Evolutionary conservation across 2,113 vertebrate species (phyloP).

Genomic region (Apeltes quadracus): DNA sequence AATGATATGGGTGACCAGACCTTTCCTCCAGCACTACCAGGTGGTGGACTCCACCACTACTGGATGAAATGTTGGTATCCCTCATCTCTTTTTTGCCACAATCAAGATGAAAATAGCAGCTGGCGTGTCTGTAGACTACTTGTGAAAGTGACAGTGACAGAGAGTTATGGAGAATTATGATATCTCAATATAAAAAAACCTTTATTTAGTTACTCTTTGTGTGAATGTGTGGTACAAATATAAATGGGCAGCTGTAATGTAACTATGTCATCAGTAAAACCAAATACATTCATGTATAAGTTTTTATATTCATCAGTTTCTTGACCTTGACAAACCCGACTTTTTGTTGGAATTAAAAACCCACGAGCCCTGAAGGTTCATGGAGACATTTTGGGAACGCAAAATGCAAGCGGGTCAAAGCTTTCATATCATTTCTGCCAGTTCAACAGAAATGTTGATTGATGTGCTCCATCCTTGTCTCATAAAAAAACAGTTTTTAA

Average conservation of each 20-base stretch:
- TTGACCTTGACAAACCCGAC: conserved; percentile 39
- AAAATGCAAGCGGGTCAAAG: conserved; percentile 25
- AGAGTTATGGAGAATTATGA: no score
- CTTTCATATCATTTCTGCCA: conserved; percentile 52
- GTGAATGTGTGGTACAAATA: conserved; percentile 36
- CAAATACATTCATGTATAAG: conserved; percentile 9
- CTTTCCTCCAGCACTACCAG: not conserved
- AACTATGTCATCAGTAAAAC: conserved; percentile 36
- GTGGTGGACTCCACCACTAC: not conserved
- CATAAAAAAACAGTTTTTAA: conserved; percentile 46
- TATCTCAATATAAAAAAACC: conserved; percentile 37
- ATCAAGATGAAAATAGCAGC: not conserved
- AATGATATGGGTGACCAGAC: not conserved
- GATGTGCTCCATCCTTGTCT: conserved; percentile 52
- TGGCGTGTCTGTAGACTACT: not conserved
- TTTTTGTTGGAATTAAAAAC: conserved; percentile 18
- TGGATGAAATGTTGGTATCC: not conserved
- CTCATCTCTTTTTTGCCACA: not conserved
- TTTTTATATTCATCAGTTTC: conserved; percentile 26
- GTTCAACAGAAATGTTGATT: conserved; percentile 57
- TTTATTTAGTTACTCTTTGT: conserved; percentile 43
- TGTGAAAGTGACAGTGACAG: no score
- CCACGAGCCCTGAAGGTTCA: conserved; percentile 21
- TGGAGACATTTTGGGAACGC: not conserved
- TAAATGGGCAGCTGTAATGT: conserved; percentile 35